A percentile compares a stretch with the other conserved stretches of the same genome.
Conservation (phyloP, 2,888 invertebrate genomes). For the Dysmachus trigonus region DNA sequence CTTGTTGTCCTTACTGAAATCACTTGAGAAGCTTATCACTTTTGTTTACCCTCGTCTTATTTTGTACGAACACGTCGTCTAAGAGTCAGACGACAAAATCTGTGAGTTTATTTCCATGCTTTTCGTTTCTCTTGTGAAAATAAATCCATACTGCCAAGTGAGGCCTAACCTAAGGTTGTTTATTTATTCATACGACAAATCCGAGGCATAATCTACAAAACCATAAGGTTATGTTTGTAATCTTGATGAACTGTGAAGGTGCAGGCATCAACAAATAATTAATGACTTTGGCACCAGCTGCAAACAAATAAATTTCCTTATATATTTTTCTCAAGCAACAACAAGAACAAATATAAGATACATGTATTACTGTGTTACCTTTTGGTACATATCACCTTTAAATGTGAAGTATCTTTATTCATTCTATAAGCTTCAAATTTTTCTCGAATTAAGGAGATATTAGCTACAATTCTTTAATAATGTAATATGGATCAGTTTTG, state of each 20-base stretch:
- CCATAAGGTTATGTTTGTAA: slow-evolving; percentile 5
- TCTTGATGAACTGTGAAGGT: slow-evolving; percentile 25
- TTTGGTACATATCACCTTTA: not conserved
- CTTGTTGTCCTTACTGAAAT: not conserved
- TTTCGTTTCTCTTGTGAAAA: not conserved
- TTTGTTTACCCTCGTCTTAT: not conserved
- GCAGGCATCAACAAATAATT: not conserved
- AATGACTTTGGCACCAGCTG: not conserved
- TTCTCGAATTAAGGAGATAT: too few relatives aligned
- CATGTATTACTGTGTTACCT: not conserved
- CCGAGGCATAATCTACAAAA: not conserved
- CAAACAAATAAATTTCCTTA: not conserved
- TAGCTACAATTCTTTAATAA: too few relatives aligned
- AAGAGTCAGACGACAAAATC: not conserved
- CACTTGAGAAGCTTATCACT: not conserved
- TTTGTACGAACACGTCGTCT: not conserved
- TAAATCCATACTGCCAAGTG: not conserved
- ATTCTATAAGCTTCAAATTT: too few relatives aligned
- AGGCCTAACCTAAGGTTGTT: not conserved
- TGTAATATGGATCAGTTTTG: too few relatives aligned
- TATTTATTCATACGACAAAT: slow-evolving; percentile 21
- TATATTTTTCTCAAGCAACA: not conserved
- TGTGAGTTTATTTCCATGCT: not conserved
- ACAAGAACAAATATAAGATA: not conserved
- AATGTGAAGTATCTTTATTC: too few relatives aligned